Conservation (phyloP, 2,888 invertebrate species). For the Tipula confusa region DNA sequence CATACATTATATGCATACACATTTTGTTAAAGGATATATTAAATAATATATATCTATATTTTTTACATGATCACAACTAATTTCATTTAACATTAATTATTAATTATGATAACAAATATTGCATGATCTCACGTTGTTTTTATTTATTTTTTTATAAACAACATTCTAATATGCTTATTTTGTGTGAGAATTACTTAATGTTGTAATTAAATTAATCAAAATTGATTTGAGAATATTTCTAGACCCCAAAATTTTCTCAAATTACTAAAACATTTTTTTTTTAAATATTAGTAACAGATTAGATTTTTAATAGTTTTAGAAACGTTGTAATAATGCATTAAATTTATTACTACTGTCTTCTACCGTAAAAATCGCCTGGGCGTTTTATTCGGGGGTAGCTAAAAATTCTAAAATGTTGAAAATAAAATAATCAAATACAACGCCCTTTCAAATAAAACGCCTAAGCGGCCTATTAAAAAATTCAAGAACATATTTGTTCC, state of each 20-base stretch:
- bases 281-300: background rate
- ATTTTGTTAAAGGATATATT: too few relatives aligned
- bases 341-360: too few relatives aligned
- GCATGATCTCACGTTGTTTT: background rate
- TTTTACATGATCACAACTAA: background rate
- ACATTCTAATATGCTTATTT: background rate
- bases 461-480: too few relatives aligned
- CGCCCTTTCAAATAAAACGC: too few relatives aligned
- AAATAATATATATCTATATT: too few relatives aligned
- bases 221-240: constrained; percentile 12
- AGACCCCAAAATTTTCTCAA: constrained; percentile 29
- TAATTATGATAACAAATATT: background rate
- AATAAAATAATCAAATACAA: too few relatives aligned
- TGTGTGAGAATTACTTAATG: background rate
- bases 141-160: background rate
- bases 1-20: too few relatives aligned
- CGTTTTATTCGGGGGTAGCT: too few relatives aligned
- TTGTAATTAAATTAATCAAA: background rate
- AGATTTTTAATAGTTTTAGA: background rate
- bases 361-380: too few relatives aligned
- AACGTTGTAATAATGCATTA: background rate
- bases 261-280: background rate
- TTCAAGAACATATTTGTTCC: too few relatives aligned
- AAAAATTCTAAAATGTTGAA: too few relatives aligned
- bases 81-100: background rate